Percentiles rank a stretch among this genome's conserved stretches.
These are phyloP conservation scores for Limnephilus auricula DNA, from an alignment of 2,888 invertebrate species.

Conservation along the genomic window DNA sequence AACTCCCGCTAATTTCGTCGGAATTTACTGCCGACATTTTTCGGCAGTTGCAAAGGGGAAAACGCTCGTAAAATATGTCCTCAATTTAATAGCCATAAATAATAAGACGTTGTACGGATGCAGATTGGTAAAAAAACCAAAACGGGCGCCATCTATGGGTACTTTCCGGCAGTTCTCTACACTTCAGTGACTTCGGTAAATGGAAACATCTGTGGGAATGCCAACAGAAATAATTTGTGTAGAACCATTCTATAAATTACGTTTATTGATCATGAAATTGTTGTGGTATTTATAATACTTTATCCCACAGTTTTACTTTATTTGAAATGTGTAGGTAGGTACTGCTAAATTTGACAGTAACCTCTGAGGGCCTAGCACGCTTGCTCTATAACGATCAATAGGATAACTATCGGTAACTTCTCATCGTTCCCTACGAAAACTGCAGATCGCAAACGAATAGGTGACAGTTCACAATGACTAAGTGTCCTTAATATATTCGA, in stretches of 20 bases:
- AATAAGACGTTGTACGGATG: slow-evolving; percentile 26
- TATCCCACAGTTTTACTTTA: neutral
- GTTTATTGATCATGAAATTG: neutral
- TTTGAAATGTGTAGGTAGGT: neutral
- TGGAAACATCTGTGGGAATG: slow-evolving; percentile 48
- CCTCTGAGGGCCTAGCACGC: too few relatives aligned
- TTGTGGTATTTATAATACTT: neutral
- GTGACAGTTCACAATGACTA: too few relatives aligned
- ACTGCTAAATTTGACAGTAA: too few relatives aligned
- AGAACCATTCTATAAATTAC: neutral
- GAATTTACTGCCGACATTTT: slow-evolving; percentile 60
- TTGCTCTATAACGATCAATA: too few relatives aligned
- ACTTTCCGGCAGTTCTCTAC: slow-evolving; percentile 26
- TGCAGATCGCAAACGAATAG: too few relatives aligned
- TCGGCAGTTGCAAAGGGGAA: slow-evolving; percentile 54
- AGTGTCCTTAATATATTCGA: too few relatives aligned
- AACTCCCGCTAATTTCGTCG: slow-evolving; percentile 56
- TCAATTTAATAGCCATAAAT: slow-evolving; percentile 64
- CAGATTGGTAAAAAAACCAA: neutral
- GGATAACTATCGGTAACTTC: too few relatives aligned
- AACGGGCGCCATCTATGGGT: slow-evolving; percentile 29
- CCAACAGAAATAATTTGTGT: neutral
- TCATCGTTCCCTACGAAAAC: too few relatives aligned
- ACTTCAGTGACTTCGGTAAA: slow-evolving; percentile 32
- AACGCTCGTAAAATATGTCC: slow-evolving; percentile 59